Conservation (phyloP, 1,140 invertebrate genomes). For the Euura lappo region DNA sequence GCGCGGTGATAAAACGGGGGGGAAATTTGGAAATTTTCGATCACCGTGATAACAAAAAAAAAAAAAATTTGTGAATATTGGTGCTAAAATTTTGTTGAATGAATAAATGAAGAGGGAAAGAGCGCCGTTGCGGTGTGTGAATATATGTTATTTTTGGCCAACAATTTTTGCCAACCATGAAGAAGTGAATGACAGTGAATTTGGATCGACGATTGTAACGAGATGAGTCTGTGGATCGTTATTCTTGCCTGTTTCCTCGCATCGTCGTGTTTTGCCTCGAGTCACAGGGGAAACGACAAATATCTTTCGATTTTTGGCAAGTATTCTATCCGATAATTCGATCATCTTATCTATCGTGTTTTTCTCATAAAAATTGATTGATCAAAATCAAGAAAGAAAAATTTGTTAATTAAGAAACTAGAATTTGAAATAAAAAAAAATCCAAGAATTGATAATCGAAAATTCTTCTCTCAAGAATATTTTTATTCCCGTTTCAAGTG, state of each 20-base stretch:
- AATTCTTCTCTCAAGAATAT: too few relatives aligned
- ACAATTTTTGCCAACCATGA: not conserved
- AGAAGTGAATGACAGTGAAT: not conserved
- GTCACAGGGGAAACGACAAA: constrained; percentile 47
- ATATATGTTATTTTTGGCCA: too few relatives aligned
- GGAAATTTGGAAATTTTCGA: not conserved
- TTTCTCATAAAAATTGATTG: not conserved
- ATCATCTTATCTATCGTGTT: not conserved
- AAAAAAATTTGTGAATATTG: not conserved
- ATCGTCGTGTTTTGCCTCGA: constrained; percentile 17
- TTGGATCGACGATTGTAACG: not conserved
- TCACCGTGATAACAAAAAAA: not conserved
- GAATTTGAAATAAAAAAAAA: too few relatives aligned
- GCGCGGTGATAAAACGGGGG: not conserved
- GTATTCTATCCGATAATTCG: constrained; percentile 11
- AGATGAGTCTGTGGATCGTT: constrained; percentile 25
- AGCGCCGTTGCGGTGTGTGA: too few relatives aligned
- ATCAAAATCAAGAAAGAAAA: not conserved
- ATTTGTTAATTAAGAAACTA: not conserved
- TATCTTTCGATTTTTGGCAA: constrained; percentile 44
- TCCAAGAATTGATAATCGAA: too few relatives aligned
- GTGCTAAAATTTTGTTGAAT: too few relatives aligned
- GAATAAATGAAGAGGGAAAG: too few relatives aligned
- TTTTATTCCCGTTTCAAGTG: too few relatives aligned
- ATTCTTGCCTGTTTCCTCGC: constrained; percentile 25